Base-by-base conservation (phyloP, 1,140 invertebrate genomes). In the Sycophila sp. region DNA sequence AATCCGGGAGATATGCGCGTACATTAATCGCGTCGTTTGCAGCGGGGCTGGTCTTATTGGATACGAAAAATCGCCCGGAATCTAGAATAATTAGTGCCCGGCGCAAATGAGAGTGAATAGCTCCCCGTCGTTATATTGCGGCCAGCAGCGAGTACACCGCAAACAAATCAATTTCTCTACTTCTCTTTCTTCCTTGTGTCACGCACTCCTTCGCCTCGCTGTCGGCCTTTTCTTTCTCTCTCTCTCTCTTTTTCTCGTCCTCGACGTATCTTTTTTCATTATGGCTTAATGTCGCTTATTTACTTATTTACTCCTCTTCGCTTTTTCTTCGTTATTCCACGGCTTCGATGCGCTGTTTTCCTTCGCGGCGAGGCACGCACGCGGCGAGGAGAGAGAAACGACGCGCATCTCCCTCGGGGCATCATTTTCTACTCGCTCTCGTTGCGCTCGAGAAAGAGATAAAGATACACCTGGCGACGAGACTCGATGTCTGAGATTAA, bases 131-230 rank as follows among this genome's bases (percentile, higher is more conserved):
- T 4, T 45, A 45, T 45, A 45, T 45, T 45, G 17, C 17, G 4
- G 7, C 40, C 17, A 19, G 5, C 6, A 2, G 2, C 40, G 40
- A 17, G 4, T 17, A 17, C 34, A 22, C 32, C 55, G 22, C 34
- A 60, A 42, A 60, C 58, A 30, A 60, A 60, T 60, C 58, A 60
- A 60, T 60, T 15, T 56, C 49, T 15, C 13, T 26, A 28, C 34
- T 49, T 56, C 53, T n/a, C n/a, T n/a, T n/a, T n/a, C n/a, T n/a
- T n/a, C n/a, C 40, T 17, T 6, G 1, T 19, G 1, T 8, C 40
- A 1, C n/a, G n/a, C n/a, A n/a, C 38, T 11, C 4, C 38, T 11
- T 8, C 15, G 40, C 4, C 38, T 5, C 42, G 17, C 4, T 62
- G 17, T 32, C 34, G 32, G 47, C 34, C 36, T 17, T 19, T 13